Conservation (phyloP, 2,797 vertebrate genomes). For the Orientallactaga sibirica region DNA sequence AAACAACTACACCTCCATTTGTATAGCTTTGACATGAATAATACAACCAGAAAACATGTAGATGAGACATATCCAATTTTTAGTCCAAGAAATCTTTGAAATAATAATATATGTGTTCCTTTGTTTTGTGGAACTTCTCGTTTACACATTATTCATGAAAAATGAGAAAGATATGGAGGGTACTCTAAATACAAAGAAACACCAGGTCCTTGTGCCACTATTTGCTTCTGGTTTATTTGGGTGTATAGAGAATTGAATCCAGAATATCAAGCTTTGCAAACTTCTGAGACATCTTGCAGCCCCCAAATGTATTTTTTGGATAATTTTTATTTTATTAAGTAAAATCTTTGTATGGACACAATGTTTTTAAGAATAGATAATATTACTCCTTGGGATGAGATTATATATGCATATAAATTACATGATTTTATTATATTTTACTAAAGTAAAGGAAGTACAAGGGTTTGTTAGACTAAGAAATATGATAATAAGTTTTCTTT, state of each 20-base stretch:
- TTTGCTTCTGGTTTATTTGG: too few relatives aligned
- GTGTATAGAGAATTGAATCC: too few relatives aligned
- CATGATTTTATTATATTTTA: not conserved
- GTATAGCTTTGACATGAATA: not conserved
- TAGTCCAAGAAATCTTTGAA: not conserved
- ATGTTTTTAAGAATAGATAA: not conserved
- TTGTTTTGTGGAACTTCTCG: not conserved
- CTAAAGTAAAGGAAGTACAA: not conserved
- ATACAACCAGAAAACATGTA: not conserved
- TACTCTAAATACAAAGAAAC: too few relatives aligned
- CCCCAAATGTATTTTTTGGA: too few relatives aligned
- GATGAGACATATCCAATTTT: not conserved
- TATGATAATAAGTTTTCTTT: not conserved
- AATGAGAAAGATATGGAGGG: not conserved
- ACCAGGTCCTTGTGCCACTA: too few relatives aligned
- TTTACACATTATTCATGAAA: not conserved
- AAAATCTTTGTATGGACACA: too few relatives aligned
- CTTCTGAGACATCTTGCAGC: too few relatives aligned
- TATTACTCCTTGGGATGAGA: not conserved
- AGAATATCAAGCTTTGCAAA: too few relatives aligned
- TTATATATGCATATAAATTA: not conserved
- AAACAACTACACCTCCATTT: too few relatives aligned
- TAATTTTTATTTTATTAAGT: too few relatives aligned
- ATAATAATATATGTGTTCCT: not conserved
- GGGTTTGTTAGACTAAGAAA: not conserved